Percentiles rank a stretch among this genome's conserved stretches.
Conservation (phyloP, 2,797 vertebrate species). For the Monodelphis domestica region DNA sequence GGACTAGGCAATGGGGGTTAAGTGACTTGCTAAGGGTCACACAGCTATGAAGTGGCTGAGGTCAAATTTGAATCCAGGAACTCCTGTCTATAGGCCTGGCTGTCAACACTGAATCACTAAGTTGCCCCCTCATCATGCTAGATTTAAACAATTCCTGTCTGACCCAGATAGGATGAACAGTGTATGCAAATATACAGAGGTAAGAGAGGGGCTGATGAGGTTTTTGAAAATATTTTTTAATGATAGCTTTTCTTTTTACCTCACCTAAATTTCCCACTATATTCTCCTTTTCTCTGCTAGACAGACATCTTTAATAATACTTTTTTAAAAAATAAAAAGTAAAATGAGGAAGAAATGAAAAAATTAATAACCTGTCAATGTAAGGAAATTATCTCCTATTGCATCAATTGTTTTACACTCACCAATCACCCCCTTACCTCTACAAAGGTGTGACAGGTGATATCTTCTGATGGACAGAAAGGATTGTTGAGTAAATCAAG, state of each 20-base stretch:
- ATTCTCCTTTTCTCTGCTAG: background rate
- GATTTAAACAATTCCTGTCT: background rate
- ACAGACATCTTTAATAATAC: too few relatives aligned
- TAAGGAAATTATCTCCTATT: background rate
- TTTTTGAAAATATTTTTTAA: background rate
- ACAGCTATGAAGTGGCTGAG: too few relatives aligned
- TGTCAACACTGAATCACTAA: too few relatives aligned
- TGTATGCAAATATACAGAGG: background rate
- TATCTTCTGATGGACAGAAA: background rate
- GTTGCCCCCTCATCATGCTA: background rate
- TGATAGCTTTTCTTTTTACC: background rate
- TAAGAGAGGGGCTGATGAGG: background rate
- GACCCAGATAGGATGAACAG: background rate
- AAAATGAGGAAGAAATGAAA: background rate
- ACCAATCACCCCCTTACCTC: background rate
- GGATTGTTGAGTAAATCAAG: background rate
- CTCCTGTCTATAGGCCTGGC: too few relatives aligned
- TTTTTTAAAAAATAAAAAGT: background rate
- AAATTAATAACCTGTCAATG: background rate
- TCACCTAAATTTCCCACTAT: background rate
- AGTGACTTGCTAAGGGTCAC: too few relatives aligned
- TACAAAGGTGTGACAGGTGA: background rate
- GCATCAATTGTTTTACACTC: background rate
- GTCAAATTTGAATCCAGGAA: too few relatives aligned
- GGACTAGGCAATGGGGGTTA: too few relatives aligned